phyloP scores from a whole-genome alignment of 2,113 vertebrate species.

The Micronycteris hirsuta region DNA sequence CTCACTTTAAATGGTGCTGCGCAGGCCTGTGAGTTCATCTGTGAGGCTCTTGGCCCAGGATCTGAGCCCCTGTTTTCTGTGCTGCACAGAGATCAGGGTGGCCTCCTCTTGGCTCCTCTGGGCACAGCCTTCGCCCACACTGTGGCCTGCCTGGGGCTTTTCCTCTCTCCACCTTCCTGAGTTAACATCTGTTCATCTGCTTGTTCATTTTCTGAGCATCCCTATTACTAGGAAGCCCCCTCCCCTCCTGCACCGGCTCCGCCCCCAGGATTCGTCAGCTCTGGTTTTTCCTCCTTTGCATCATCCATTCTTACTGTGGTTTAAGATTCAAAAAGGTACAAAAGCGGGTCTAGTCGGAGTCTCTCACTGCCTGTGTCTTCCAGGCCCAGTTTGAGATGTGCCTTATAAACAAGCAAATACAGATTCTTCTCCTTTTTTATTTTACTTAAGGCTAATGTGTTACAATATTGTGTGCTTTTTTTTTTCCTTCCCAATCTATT shows the following conservation, averaged over 20 bases:
- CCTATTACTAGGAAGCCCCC: background rate
- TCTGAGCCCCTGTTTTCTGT: background rate
- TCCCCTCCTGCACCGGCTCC: no score
- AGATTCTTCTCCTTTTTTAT: fast-evolving
- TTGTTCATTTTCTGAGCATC: background rate
- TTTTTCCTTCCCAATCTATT: background rate
- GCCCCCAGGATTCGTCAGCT: no score
- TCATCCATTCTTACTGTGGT: background rate
- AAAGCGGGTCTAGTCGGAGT: background rate
- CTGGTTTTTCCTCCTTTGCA: background rate
- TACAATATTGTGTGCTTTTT: background rate
- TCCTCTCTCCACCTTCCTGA: background rate
- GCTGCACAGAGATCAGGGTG: fast-evolving
- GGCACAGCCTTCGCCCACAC: background rate
- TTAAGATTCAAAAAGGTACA: background rate
- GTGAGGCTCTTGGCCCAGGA: fast-evolving
- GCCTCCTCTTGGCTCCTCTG: background rate
- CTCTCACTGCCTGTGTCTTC: background rate
- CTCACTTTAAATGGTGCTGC: background rate
- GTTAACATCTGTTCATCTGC: background rate
- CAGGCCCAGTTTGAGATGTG: background rate
- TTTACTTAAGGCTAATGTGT: fast-evolving
- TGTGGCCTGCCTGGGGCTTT: background rate
- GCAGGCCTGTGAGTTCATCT: fast-evolving
- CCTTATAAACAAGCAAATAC: background rate